Evolutionary conservation across 1,140 invertebrate genomes (phyloP).

Genomic region (Aphidius ervi): DNA sequence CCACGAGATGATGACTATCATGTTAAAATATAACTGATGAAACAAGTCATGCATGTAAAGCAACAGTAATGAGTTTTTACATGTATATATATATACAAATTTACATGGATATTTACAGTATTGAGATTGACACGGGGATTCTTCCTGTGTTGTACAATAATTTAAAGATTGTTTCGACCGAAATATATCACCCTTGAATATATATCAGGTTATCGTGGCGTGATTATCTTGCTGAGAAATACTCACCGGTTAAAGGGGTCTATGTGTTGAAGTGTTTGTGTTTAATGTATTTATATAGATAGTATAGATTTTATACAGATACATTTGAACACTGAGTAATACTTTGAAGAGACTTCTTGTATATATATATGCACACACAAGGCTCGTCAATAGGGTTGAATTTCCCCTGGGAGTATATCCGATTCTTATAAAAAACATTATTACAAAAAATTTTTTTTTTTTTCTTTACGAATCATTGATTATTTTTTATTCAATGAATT

Average conservation of each 20-base stretch:
- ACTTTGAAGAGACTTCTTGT: slow-evolving; percentile 3
- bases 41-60: slow-evolving; percentile 1
- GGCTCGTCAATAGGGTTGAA: slow-evolving; percentile 22
- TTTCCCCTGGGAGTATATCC: slow-evolving; percentile 15
- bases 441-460: slow-evolving; percentile 2
- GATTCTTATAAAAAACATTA: slow-evolving; percentile 5
- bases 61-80: no score
- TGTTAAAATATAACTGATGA: slow-evolving; percentile 7
- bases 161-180: slow-evolving; percentile 8
- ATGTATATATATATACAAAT: not conserved
- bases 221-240: slow-evolving; percentile 20
- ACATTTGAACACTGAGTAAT: not conserved
- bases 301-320: not conserved
- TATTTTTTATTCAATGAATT: slow-evolving; percentile 1
- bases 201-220: slow-evolving; percentile 16
- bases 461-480: slow-evolving; percentile 4
- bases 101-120: not conserved
- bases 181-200: not conserved
- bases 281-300: not conserved
- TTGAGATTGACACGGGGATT: not conserved
- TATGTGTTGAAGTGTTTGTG: not conserved
- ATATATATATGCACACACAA: not conserved
- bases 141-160: slow-evolving; percentile 10
- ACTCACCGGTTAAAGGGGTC: not conserved
- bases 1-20: slow-evolving; percentile 6